Conservation (phyloP, 2,113 vertebrate genomes). For the Anser cygnoides region DNA sequence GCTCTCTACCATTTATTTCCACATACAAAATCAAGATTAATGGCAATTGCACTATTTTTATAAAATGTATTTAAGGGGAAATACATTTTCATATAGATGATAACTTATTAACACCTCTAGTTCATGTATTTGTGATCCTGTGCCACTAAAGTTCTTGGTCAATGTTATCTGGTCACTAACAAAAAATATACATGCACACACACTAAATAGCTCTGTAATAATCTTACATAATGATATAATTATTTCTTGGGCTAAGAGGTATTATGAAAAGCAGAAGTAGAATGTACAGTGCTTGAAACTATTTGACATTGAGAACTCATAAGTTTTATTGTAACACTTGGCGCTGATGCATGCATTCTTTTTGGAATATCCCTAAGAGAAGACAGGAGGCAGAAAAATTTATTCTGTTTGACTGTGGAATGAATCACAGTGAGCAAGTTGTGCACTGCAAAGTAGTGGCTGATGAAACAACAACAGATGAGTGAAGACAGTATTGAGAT, state of each 20-base stretch:
- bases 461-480: background rate
- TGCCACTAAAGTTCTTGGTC: background rate
- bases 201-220: background rate
- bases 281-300: background rate
- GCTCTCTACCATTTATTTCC: background rate
- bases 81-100: background rate
- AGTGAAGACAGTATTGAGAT: background rate
- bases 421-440: background rate
- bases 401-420: background rate
- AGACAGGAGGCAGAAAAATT: background rate
- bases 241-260: background rate
- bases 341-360: background rate
- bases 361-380: background rate
- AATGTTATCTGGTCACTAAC: background rate
- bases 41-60: background rate
- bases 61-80: background rate
- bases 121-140: background rate
- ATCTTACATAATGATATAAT: background rate
- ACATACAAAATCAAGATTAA: background rate
- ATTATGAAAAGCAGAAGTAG: background rate
- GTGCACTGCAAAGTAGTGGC: background rate
- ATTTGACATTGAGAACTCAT: background rate
- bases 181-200: background rate
- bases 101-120: background rate
- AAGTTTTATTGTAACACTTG: background rate